Base-by-base conservation (phyloP, 37 sponge, comb jelly and placozoan genomes). In the Chondrilla cf. caribensis region DNA sequence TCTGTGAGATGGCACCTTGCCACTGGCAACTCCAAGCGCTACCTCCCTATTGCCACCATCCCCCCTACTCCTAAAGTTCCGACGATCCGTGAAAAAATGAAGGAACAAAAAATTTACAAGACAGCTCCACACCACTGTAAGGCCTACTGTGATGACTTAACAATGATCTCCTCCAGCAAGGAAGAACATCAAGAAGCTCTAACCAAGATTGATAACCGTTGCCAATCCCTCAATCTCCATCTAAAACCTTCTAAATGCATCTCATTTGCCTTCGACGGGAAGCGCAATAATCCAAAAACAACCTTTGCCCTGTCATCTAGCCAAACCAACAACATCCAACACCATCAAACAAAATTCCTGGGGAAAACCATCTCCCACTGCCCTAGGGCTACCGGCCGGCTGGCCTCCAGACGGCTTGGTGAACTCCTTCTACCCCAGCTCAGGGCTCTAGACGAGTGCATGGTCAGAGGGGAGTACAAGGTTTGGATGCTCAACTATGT, bases 121-220 rank as follows among this genome's bases (percentile, higher is more conserved):
- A n/a, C n/a, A n/a, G n/a, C 35, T 3, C 81, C 81, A 58, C 81
- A 59, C 22, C 41, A 22, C 7, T 19, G 14, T 18, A 80, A 80
- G 40, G 81, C 65, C 18, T 80, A 33, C 38, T 15, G 41, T 60
- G 81, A 80, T 59, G 81, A 80, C 41, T 38, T 80, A 21, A 37
- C 81, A 11, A 15, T 80, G 9, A 24, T 80, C 7, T 80, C 81
- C 38, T 60, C 33, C 6, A 36, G 11, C 22, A 58, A 38, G 35
- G 17, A 3, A 6, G 81, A 80, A 15, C 81, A 80, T 31, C 62
- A 80, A 58, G 7, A 25, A 17, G 65, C 65, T 24, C 81, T 80
- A n/a, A 17, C 14, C 8, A 15, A 58, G 9, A 17, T 80, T 8
- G 81, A 80, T 24, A 14, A 18, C 17, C 3, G n/a, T 17, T 80